A percentile compares a stretch with the other conserved stretches of the same genome.
phyloP scores from a whole-genome alignment of 2,797 vertebrate species.

The Tachyglossus aculeatus region DNA sequence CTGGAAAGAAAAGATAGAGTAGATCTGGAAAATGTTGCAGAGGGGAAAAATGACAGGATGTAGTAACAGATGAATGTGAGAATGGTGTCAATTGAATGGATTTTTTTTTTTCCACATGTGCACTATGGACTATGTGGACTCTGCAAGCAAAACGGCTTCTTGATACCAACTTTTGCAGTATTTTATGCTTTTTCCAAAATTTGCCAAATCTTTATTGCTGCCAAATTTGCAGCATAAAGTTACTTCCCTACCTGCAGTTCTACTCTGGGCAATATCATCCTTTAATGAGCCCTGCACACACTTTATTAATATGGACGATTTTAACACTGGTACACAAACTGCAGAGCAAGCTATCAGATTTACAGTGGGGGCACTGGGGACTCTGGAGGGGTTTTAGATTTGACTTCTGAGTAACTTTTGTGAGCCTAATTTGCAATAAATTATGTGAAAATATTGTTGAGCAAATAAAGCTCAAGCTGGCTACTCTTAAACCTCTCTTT shows the following conservation, averaged over 20 bases:
- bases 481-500: too few relatives aligned
- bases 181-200: conserved; percentile 39
- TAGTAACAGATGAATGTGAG: too few relatives aligned
- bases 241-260: conserved; percentile 51
- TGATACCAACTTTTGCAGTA: conserved; percentile 21
- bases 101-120: conserved; percentile 49
- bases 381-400: too few relatives aligned
- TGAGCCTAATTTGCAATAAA: too few relatives aligned
- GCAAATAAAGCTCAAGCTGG: too few relatives aligned
- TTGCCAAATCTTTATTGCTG: conserved; percentile 26
- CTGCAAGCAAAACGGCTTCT: conserved; percentile 7
- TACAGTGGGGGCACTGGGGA: too few relatives aligned
- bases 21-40: too few relatives aligned
- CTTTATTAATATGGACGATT: background rate
- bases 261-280: conserved; percentile 42
- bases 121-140: conserved; percentile 18
- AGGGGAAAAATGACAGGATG: too few relatives aligned
- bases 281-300: background rate
- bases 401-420: too few relatives aligned
- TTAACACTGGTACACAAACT: background rate
- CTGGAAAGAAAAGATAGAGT: too few relatives aligned
- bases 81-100: conserved; percentile 3
- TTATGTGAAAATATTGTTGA: too few relatives aligned
- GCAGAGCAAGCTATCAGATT: background rate
- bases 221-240: conserved; percentile 30